phyloP scores from a whole-genome alignment of 1,140 invertebrate genomes.

The Episyrphus balteatus region DNA sequence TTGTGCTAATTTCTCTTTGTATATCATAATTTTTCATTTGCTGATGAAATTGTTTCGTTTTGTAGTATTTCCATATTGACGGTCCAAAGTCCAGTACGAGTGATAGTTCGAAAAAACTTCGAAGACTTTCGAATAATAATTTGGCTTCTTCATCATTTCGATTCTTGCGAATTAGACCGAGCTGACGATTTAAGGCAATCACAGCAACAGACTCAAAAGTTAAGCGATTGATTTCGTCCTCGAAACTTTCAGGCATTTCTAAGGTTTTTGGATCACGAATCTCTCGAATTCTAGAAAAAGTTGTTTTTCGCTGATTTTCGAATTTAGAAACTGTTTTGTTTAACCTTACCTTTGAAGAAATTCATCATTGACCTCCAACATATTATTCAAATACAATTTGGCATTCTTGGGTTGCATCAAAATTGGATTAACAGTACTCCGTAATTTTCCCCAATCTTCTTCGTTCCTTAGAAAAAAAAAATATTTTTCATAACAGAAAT shows the following conservation, averaged over 20 bases:
- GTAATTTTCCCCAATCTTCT: conserved; percentile 3
- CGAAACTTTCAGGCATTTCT: conserved; percentile 43
- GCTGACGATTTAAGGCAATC: conserved; percentile 50
- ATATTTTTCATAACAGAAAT: too few species aligned
- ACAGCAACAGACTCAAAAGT: conserved; percentile 52
- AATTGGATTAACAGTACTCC: conserved; percentile 4
- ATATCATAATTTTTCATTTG: conserved; percentile 38
- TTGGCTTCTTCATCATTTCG: conserved; percentile 32
- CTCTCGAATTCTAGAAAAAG: conserved; percentile 32
- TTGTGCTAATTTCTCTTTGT: conserved; percentile 11
- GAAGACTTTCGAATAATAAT: conserved; percentile 8
- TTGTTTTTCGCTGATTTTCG: not conserved
- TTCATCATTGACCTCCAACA: conserved; percentile 1
- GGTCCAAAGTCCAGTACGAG: conserved; percentile 45
- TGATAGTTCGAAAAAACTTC: conserved; percentile 45
- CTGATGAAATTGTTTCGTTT: conserved; percentile 45
- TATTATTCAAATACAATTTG: not conserved
- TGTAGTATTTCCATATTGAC: conserved; percentile 48
- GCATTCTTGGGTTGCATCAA: conserved; percentile 4
- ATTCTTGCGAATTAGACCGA: conserved; percentile 30
- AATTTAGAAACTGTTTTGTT: not conserved
- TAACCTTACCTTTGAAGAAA: conserved; percentile 2
- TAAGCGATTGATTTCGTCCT: conserved; percentile 52
- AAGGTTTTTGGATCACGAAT: conserved; percentile 37
- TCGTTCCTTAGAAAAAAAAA: not conserved